phyloP scores from a whole-genome alignment of 1,140 invertebrate species.

The Bombyx mandarina region DNA sequence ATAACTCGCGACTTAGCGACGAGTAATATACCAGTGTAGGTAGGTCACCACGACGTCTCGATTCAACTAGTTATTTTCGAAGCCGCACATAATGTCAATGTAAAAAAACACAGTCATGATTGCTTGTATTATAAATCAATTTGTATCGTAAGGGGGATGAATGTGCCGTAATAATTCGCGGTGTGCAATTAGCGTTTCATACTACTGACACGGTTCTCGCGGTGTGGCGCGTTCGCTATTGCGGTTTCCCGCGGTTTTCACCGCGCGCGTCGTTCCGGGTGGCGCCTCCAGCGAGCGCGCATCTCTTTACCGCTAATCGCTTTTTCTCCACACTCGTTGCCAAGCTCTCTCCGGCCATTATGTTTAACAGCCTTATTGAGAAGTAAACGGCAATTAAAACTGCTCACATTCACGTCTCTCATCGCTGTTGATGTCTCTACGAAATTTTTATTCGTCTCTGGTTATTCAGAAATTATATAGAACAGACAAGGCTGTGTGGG shows the following conservation, averaged over 20 bases:
- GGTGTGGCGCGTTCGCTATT: slow-evolving; percentile 35
- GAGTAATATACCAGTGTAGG: too few species aligned
- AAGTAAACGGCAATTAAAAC: too few species aligned
- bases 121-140: slow-evolving; percentile 13
- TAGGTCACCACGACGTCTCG: too few species aligned
- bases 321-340: slow-evolving; percentile 28
- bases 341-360: slow-evolving; percentile 26
- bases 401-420: too few species aligned
- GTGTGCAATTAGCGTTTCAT: slow-evolving; percentile 63
- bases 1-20: too few species aligned
- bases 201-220: slow-evolving; percentile 67
- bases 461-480: too few species aligned
- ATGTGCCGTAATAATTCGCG: slow-evolving; percentile 28
- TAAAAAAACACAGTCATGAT: background rate
- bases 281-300: slow-evolving; percentile 42
- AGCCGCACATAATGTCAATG: too few species aligned
- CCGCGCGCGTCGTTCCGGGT: slow-evolving; percentile 60
- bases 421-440: too few species aligned
- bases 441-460: too few species aligned
- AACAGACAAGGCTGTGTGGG: too few species aligned
- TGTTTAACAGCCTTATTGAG: background rate
- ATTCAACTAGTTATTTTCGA: too few species aligned
- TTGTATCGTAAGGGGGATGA: slow-evolving; percentile 11
- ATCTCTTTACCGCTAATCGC: slow-evolving; percentile 50
- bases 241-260: slow-evolving; percentile 66